Base-by-base conservation (phyloP, 2,888 invertebrate genomes). In the Brenthis ino region DNA sequence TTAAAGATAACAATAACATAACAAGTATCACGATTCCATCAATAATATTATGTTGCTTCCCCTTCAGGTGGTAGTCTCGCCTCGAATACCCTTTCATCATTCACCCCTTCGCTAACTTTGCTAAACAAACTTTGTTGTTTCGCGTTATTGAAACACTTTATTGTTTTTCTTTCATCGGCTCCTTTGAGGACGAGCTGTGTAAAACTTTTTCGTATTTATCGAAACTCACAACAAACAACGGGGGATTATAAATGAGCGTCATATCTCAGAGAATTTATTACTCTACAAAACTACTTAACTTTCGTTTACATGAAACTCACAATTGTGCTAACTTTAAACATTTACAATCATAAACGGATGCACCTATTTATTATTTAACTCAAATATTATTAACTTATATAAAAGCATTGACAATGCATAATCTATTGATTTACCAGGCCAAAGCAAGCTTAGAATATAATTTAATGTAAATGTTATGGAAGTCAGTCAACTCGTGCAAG, bases 121-220 rank as follows among this genome's bases (percentile, higher is more conserved):
- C 83, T 77, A 80, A 87, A 87, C 85, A 85, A 89, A 90, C 85
- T 91, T 89, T 85, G 84, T 87, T 89, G 85, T 86, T 88, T 84
- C 83, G 82, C 85, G 84, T 86, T 91, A 88, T 89, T 88, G 88
- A 88, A 91, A 87, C 89, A 86, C 82, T 88, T 89, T 85, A 85
- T 86, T 90, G 88, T 89, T 89, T 87, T 89, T 86, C 87, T 89
- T 91, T 89, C 88, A 86, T 87, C 85, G 61, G 82, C 78, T 82
- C 81, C 82, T 86, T 87, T 85, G 83, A 82, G 79, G 57, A 76
- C 72, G 74, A 64, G 11, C 74, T 79, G 75, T 77, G 70, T 75
- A 68, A 72, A 82, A 82, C 77, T 83, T 80, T 77, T 76, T 78
- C 79, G 75, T 74, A 72, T 73, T 75, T 80, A 79, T 80, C 77